phyloP scores from a whole-genome alignment of 1,140 invertebrate species.

The Leptoteleia sp. region DNA sequence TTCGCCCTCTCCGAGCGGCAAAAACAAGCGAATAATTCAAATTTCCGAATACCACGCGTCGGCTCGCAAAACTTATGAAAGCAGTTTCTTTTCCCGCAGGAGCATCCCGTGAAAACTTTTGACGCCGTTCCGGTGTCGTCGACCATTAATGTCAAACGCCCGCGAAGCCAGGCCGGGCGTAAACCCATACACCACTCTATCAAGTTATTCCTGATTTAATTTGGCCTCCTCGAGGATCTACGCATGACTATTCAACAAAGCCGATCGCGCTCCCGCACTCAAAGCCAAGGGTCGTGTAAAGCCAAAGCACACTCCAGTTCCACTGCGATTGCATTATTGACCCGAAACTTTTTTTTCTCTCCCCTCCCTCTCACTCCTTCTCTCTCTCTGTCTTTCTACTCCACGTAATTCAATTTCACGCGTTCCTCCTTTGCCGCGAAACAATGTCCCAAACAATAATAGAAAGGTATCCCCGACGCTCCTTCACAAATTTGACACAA shows the following conservation, averaged over 20 bases:
- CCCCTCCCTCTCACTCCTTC: too few species aligned
- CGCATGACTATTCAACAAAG: constrained; percentile 57
- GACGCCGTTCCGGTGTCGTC: constrained; percentile 15
- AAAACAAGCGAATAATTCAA: constrained; percentile 35
- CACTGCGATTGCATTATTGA: constrained; percentile 51
- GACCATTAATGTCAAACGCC: constrained; percentile 39
- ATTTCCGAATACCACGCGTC: constrained; percentile 10
- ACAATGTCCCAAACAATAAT: constrained; percentile 50
- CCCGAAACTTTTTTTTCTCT: constrained; percentile 57
- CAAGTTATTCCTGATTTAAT: constrained; percentile 58
- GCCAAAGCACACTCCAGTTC: constrained; percentile 24
- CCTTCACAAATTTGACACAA: constrained; percentile 52
- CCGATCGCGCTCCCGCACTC: constrained; percentile 41
- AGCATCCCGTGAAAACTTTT: constrained; percentile 25
- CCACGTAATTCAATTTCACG: constrained; percentile 53
- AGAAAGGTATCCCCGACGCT: constrained; percentile 35
- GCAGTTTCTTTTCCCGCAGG: constrained; percentile 13
- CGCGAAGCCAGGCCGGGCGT: constrained; percentile 14
- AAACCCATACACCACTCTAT: constrained; percentile 36
- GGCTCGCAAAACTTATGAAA: constrained; percentile 9
- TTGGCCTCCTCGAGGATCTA: constrained; percentile 33
- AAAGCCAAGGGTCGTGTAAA: constrained; percentile 57
- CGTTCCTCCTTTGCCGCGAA: constrained; percentile 29
- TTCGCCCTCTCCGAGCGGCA: not conserved
- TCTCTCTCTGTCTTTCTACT: too few species aligned